Base-by-base conservation (phyloP, 1,140 invertebrate species). In the Zaprionus vittiger region DNA sequence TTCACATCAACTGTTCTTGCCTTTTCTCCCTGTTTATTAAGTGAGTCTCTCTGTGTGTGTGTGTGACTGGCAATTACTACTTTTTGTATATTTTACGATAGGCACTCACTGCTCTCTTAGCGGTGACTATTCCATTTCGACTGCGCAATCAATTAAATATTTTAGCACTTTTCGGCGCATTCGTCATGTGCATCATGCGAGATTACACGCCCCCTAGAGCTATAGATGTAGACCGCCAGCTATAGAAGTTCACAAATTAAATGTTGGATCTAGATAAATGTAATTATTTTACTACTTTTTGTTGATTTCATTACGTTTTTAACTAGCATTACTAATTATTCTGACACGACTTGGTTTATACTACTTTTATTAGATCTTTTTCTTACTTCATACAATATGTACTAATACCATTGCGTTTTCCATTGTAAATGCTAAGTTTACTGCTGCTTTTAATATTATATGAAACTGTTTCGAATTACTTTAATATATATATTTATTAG, bases 61-160 rank as follows among this genome's bases (percentile, higher is more conserved):
- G 57, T 72, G 28, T 68, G 59, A 22, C 52, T 38, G 15, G 15
- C 31, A 49, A 52, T 38, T 63, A 62, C 61, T 41, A 24, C 17
- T 47, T 22, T 73, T 66, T 59, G 61, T 56, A 70, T 74, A 83
- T 86, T 83, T 89, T 83, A 78, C 72, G 73, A 77, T 64, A 70
- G 73, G 52, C 57, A 60, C 57, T 34, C 26, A n/a, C 31, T 52
- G 20, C 14, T 34, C 31, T 11, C 9, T 34, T 34, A 34, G 37
- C 52, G 12, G 22, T n/a, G 7, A 24, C 54, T 26, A 44, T 52
- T 63, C 31, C 47, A 52, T 64, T 66, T 47, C 55, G 44, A 15
- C 38, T 71, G 52, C 26, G 65, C 54, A 47, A 70, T 75, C 63
- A 70, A 70, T 61, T 75, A n/a, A 65, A 47, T 22, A 52, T 55